Evolutionary conservation across 2,888 invertebrate genomes (phyloP), one percentile per base, ranked within the genome.

Genomic region (Drosophila picticornis): DNA sequence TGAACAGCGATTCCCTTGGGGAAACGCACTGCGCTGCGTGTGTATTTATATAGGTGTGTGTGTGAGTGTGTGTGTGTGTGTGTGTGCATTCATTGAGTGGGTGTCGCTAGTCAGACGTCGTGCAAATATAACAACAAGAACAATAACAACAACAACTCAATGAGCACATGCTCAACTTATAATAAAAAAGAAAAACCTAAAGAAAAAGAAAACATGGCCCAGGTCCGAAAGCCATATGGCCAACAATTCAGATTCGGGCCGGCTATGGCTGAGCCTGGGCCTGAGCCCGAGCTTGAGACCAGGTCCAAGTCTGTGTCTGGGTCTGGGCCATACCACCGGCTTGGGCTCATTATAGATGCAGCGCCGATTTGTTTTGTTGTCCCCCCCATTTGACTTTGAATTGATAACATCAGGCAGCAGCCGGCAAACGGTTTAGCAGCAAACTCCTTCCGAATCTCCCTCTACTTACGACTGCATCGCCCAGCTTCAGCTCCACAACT

Each of bases 331-430:
- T 55, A 65, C 70, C 69, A 43, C 55, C 31, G 70, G 75, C 75
- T 53, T 57, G 72, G 63, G 67, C 84, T 91, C 91, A 91, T 91
- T 91, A 91, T 85, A 88, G 90, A 91, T 91, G 84, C 91, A 91
- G 91, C 91, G 91, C 91, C 91, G 91, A 91, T 91, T 91, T 91
- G 91, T 91, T 91, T 88, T 91, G 90, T 88, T 90, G 90, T 88
- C 91, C 90, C 90, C 87, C 87, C 91, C 91, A 91, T 91, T 91
- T 91, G 90, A 91, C 91, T 91, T 88, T 87, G 90, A 91, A 91
- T 91, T 90, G 91, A 91, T 91, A 91, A 90, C 90, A 91, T 91
- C 90, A 66, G 82, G 74, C 81, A 77, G 77, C 72, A 76, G 72
- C 60, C 67, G 61, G 67, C 72, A 58, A 71, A 57, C 59, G 70